phyloP scores from a whole-genome alignment of 2,888 invertebrate genomes.

The Drosophila formosana region DNA sequence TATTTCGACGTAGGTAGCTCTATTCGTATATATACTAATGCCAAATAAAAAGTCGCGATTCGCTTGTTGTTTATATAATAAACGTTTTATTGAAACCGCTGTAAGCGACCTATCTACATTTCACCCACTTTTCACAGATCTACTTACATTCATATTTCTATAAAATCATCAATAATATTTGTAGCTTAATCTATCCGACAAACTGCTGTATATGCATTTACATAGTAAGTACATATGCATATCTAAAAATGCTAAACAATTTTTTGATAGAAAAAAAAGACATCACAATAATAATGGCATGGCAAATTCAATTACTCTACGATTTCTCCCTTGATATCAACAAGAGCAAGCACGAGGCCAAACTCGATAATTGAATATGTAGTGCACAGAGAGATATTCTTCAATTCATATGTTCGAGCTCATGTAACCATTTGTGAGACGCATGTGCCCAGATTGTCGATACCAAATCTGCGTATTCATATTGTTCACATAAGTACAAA shows the following conservation, averaged over 20 bases:
- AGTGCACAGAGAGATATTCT: conserved; percentile 43
- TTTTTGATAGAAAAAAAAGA: conserved; percentile 46
- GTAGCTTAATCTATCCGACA: conserved; percentile 53
- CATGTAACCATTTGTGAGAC: conserved; percentile 8
- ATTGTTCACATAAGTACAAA: conserved; percentile 71
- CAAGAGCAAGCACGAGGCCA: conserved; percentile 40
- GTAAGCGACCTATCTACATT: conserved; percentile 14
- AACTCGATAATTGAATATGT: conserved; percentile 68
- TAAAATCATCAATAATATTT: conserved; percentile 35
- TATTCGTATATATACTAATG: too few species aligned
- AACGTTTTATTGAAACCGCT: not conserved
- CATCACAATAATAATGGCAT: conserved; percentile 51
- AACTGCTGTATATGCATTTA: conserved; percentile 37
- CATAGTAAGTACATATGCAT: too few species aligned
- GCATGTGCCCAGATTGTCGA: conserved; percentile 49
- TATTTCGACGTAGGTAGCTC: too few species aligned
- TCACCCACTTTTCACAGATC: not conserved
- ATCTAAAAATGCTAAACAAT: too few species aligned
- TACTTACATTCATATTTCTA: not conserved
- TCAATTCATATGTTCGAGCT: conserved; percentile 17
- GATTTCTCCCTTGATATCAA: conserved; percentile 73
- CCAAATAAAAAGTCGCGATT: too few species aligned
- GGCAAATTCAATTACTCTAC: conserved; percentile 72
- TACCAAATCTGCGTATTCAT: conserved; percentile 76
- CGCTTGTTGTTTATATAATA: too few species aligned